These are phyloP conservation scores for Lagodon rhomboides DNA, from an alignment of 2,797 vertebrate genomes.

Conservation along the genomic window DNA sequence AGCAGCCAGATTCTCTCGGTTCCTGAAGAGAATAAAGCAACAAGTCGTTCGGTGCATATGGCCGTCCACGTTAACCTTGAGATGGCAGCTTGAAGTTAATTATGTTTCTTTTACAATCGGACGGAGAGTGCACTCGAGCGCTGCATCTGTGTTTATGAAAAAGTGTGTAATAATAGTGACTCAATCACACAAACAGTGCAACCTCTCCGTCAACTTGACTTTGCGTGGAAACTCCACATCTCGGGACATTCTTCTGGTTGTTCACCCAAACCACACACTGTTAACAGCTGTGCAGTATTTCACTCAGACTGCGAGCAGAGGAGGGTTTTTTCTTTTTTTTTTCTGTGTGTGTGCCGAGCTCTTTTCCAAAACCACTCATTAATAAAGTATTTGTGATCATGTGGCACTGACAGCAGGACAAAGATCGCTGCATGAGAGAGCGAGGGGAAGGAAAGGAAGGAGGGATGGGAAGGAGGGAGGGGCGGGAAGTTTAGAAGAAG, in stretches of 20 bases:
- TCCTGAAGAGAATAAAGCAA: conserved; percentile 15
- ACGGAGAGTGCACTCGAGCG: conserved; percentile 30
- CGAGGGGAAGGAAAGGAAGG: not conserved
- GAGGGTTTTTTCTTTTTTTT: conserved; percentile 13
- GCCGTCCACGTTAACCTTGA: conserved; percentile 51
- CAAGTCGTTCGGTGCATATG: conserved; percentile 12
- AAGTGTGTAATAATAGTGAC: conserved; percentile 72
- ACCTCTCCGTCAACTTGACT: conserved; percentile 76
- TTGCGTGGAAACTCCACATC: conserved; percentile 80
- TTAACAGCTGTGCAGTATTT: conserved; percentile 84
- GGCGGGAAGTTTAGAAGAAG: not conserved
- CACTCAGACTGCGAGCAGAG: conserved; percentile 55
- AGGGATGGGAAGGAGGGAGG: too few relatives aligned
- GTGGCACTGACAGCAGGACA: conserved; percentile 71
- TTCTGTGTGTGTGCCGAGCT: conserved; percentile 36
- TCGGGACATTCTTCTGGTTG: conserved; percentile 79
- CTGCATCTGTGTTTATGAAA: conserved; percentile 72
- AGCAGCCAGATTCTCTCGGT: conserved; percentile 28
- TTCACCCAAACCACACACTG: conserved; percentile 82
- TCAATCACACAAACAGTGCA: conserved; percentile 77
- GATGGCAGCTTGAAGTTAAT: conserved; percentile 62
- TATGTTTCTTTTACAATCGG: conserved; percentile 53
- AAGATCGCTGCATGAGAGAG: conserved; percentile 39
- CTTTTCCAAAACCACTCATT: conserved; percentile 76
- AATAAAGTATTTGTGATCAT: conserved; percentile 80